Evolutionary conservation across 2,113 vertebrate species (phyloP).

Genomic region (Anas platyrhynchos): DNA sequence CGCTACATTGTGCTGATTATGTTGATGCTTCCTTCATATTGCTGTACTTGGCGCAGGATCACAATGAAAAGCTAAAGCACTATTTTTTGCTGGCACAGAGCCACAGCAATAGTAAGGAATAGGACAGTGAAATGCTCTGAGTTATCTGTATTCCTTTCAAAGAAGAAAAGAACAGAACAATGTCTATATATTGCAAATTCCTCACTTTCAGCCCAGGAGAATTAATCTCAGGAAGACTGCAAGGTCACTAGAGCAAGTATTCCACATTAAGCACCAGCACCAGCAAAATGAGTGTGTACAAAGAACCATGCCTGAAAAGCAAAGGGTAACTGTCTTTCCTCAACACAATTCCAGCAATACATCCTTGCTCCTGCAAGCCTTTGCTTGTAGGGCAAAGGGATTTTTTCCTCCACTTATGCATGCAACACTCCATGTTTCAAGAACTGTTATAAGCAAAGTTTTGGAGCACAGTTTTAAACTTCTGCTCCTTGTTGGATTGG

Average conservation of each 20-base stretch:
- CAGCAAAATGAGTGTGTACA: not conserved
- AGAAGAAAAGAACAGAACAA: constrained; percentile 19
- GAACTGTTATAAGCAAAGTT: not conserved
- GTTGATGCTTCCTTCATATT: constrained; percentile 77
- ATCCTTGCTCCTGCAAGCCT: not conserved
- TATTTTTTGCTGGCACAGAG: constrained; percentile 67
- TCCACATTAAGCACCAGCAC: not conserved
- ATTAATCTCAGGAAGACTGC: not conserved
- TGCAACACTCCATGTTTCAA: not conserved
- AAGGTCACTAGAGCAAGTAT: not conserved
- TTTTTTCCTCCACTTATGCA: not conserved
- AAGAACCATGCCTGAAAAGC: not conserved
- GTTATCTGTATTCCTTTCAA: constrained; percentile 4
- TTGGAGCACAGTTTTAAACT: not conserved
- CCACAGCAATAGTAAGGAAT: constrained; percentile 55
- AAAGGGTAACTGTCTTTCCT: not conserved
- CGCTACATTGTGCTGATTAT: constrained; percentile 72
- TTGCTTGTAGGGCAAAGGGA: not conserved
- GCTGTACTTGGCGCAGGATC: constrained; percentile 80
- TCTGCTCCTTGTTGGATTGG: not conserved
- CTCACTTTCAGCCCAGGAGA: not conserved
- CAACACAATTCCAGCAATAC: not conserved
- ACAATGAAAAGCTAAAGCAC: constrained; percentile 69
- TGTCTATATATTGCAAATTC: constrained; percentile 12
- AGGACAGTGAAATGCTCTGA: not conserved